Percentiles rank a stretch among this genome's conserved stretches.
Conservation (phyloP, 2,113 vertebrate genomes). For the Hydrochoerus hydrochaeris region DNA sequence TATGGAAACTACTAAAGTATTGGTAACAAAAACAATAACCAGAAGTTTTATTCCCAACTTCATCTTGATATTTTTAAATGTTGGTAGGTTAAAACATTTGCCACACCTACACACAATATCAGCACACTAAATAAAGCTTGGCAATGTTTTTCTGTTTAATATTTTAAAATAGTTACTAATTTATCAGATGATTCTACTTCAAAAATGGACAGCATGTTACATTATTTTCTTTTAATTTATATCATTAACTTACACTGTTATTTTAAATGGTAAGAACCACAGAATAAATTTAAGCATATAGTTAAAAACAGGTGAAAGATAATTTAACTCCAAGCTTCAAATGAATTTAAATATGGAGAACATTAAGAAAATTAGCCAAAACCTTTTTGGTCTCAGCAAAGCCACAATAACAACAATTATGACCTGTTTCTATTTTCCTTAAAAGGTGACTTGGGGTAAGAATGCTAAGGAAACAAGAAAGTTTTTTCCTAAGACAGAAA, state of each 20-base stretch:
- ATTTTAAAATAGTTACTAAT: not conserved
- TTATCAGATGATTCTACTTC: not conserved
- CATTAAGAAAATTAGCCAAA: conserved; percentile 1
- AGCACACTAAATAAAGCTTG: not conserved
- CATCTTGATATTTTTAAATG: conserved; percentile 16
- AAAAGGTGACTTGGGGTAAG: conserved; percentile 30
- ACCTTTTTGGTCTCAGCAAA: conserved; percentile 9
- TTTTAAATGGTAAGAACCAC: conserved; percentile 13
- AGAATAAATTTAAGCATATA: not conserved
- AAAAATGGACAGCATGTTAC: conserved; percentile 1
- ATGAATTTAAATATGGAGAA: conserved; percentile 44
- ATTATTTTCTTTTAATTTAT: conserved; percentile 35
- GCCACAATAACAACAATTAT: not conserved
- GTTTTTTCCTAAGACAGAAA: conserved; percentile 22
- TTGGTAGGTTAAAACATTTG: conserved; percentile 26
- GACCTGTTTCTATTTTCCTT: conserved; percentile 31
- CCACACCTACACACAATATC: not conserved
- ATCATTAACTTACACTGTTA: not conserved
- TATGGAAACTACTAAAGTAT: conserved; percentile 39
- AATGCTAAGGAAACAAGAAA: conserved; percentile 2
- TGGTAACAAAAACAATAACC: not conserved
- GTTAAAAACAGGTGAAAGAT: not conserved
- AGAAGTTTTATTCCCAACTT: conserved; percentile 23
- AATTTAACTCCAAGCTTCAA: conserved; percentile 18
- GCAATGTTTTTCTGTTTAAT: not conserved